phyloP scores from a whole-genome alignment of 2,113 vertebrate species.

The Megaceryle torquata region DNA sequence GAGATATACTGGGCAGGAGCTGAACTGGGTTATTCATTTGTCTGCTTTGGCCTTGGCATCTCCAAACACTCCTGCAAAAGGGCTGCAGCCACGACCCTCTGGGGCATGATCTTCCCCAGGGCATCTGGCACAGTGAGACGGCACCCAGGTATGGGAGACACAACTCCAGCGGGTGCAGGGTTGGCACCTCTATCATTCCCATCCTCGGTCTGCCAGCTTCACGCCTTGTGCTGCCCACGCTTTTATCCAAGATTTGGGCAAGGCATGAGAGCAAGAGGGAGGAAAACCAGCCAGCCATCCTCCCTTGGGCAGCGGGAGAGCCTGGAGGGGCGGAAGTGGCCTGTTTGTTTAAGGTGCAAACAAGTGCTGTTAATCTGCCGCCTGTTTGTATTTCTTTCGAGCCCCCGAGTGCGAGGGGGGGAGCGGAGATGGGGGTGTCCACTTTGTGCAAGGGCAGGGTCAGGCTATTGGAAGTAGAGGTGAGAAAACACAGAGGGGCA shows the following conservation, averaged over 20 bases:
- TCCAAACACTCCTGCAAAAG: not conserved
- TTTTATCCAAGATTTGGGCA: not conserved
- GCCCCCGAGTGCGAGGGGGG: not conserved
- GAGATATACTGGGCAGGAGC: not conserved
- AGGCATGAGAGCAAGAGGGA: not conserved
- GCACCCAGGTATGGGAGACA: rapidly evolving
- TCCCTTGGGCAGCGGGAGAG: not conserved
- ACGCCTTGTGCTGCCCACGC: not conserved
- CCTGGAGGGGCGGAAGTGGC: not conserved
- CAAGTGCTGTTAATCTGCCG: constrained; percentile 58
- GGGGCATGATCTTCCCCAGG: not conserved
- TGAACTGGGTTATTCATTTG: not conserved
- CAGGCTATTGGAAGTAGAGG: not conserved
- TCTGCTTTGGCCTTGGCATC: not conserved
- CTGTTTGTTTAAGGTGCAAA: constrained; percentile 70
- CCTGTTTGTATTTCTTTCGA: constrained; percentile 63
- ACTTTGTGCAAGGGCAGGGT: constrained; percentile 44
- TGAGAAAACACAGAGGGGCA: constrained; percentile 43
- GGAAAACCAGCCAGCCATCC: not conserved
- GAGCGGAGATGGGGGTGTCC: constrained; percentile 22
- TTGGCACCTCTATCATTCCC: not conserved
- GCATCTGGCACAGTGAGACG: too few species aligned
- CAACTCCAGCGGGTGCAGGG: not conserved
- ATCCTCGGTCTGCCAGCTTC: not conserved
- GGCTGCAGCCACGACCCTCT: not conserved